Evolutionary conservation across 2,888 invertebrate species (phyloP).

Genomic region (Lasioglossum lativentre): DNA sequence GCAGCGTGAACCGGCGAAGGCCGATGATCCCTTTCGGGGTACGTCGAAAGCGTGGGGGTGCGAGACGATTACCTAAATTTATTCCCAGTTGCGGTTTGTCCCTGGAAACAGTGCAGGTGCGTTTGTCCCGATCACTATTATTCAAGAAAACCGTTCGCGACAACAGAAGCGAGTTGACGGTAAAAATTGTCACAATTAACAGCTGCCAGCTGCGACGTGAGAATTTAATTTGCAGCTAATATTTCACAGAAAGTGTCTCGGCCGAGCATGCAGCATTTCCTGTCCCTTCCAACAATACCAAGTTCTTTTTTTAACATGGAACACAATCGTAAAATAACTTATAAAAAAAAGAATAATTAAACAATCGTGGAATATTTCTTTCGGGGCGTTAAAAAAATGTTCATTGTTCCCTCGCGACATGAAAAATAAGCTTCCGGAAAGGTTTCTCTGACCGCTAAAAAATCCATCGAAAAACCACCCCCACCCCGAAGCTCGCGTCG

Average conservation of each 20-base stretch:
- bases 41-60: neutral
- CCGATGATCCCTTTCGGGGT: neutral
- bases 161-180: neutral
- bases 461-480: neutral
- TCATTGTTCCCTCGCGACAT: neutral
- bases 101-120: neutral
- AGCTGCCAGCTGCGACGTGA: neutral
- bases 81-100: neutral
- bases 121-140: neutral
- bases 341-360: neutral
- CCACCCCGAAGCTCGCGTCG: neutral
- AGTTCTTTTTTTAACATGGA: no score
- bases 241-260: no score
- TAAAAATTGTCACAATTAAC: constrained; percentile 2
- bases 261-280: no score
- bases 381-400: neutral
- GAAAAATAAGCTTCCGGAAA: neutral
- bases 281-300: no score
- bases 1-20: neutral
- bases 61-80: neutral
- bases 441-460: neutral
- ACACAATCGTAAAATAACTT: no score
- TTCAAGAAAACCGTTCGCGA: neutral
- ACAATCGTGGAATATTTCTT: neutral
- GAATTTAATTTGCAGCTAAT: neutral